Percentiles rank a stretch among this genome's conserved stretches.
Evolutionary conservation across 1,140 invertebrate species (phyloP).

Genomic region (Polypedilum vanderplanki): DNA sequence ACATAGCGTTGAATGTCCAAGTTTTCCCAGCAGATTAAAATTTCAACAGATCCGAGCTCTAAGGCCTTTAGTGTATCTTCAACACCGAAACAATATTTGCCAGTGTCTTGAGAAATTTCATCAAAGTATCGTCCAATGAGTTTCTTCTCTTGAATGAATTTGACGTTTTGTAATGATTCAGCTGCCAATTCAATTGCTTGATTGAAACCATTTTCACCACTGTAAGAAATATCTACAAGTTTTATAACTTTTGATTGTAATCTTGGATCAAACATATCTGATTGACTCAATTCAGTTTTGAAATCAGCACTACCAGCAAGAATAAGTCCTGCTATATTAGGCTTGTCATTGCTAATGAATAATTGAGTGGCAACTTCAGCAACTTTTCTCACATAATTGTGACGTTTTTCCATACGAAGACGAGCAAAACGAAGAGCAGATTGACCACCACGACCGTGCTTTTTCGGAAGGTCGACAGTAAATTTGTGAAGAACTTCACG

Average conservation of each 20-base stretch:
- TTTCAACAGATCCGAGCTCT: slow-evolving; percentile 82
- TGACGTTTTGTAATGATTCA: slow-evolving; percentile 79
- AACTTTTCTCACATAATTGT: slow-evolving; percentile 84
- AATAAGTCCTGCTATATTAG: slow-evolving; percentile 74
- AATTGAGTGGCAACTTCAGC: slow-evolving; percentile 76
- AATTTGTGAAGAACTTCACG: slow-evolving; percentile 70
- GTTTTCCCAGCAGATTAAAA: slow-evolving; percentile 85
- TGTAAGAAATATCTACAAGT: slow-evolving; percentile 81
- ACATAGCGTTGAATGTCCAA: slow-evolving; percentile 75
- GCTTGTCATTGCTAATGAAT: slow-evolving; percentile 79
- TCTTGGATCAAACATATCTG: slow-evolving; percentile 86
- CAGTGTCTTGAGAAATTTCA: slow-evolving; percentile 80
- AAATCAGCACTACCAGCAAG: slow-evolving; percentile 82
- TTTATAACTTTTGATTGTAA: slow-evolving; percentile 80
- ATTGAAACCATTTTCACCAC: slow-evolving; percentile 85
- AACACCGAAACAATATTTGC: slow-evolving; percentile 83
- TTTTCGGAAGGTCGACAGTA: slow-evolving; percentile 67
- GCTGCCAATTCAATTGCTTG: slow-evolving; percentile 80
- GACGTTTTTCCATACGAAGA: slow-evolving; percentile 79
- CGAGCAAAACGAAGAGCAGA: slow-evolving; percentile 79
- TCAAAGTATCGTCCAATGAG: slow-evolving; percentile 80
- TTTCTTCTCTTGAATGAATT: slow-evolving; percentile 89
- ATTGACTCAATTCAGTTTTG: slow-evolving; percentile 82
- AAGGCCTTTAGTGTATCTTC: slow-evolving; percentile 75
- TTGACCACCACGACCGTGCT: slow-evolving; percentile 68